Evolutionary conservation across 1,140 invertebrate genomes (phyloP), one percentile per base, ranked within the genome.

Genomic region (Antheraea pernyi): DNA sequence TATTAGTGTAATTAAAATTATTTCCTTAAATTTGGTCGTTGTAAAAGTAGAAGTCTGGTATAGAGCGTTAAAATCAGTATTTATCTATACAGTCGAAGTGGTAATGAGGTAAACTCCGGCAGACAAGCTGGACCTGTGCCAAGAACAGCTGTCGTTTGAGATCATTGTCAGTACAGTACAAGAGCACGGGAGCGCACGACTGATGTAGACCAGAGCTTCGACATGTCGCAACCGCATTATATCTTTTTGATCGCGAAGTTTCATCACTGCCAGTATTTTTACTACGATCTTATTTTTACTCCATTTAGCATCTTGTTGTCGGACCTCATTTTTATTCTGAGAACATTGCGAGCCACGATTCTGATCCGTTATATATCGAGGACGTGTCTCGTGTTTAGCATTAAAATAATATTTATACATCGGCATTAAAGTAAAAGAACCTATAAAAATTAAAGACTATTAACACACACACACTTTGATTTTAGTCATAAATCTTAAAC

Each of bases 171-270:
- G 64, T 37, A 18, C 39, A 19, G 18, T 65, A 42, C 64, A 65
- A 65, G 64, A 65, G 64, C 19, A 48, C 64, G 9, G 30, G 30
- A 65, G 18, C 64, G 67, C 61, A 72, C 63, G 53, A 16, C 58
- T 60, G 67, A 72, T 63, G 71, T 66, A 62, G 65, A 66, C 19
- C 71, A 72, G 71, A 72, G 46, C 5, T 16, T 53, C 16, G 16
- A 53, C 16, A 53, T 53, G 46, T 53, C 46, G 46, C 46, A 53
- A 53, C 46, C 46, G 46, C 2, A 13, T 53, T 53, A 53, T 16
- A 53, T 53, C 46, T 53, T 53, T 53, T 53, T 53, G 46, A 53
- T 53, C 7, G 46, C 13, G 46, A 53, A 16, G 46, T 53, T 53
- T 53, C 46, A 53, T 53, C 46, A 53, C 16, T 13, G 5, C 13